phyloP scores from a whole-genome alignment of 2,888 invertebrate species.

The Galeopsomyia nigrocyanea region DNA sequence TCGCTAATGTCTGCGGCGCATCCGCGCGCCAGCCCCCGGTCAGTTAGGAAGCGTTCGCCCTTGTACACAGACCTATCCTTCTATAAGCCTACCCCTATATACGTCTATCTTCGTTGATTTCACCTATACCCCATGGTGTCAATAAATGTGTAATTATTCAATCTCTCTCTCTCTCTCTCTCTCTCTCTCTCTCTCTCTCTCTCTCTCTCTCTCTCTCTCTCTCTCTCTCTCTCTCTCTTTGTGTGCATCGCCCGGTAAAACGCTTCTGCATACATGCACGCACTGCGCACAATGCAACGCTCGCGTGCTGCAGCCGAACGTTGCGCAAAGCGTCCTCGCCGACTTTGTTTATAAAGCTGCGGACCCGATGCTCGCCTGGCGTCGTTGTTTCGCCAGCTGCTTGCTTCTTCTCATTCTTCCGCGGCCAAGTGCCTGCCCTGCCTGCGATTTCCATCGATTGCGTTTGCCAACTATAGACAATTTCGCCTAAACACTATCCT shows the following conservation, averaged over 20 bases:
- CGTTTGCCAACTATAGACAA: constrained; percentile 5
- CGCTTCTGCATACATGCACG: constrained; percentile 52
- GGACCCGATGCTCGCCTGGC: not conserved
- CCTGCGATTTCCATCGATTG: too few species aligned
- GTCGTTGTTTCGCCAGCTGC: not conserved
- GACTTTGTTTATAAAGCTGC: not conserved
- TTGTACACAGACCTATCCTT: too few species aligned
- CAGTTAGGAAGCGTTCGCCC: too few species aligned
- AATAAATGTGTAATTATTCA: too few species aligned
- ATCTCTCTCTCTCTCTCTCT: too few species aligned
- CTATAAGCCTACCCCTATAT: too few species aligned
- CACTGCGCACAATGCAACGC: constrained; percentile 57
- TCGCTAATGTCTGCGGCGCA: too few species aligned
- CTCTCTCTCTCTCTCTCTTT: constrained; percentile 52
- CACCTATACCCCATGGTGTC: too few species aligned
- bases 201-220: constrained; percentile 37
- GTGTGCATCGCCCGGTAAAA: constrained; percentile 63
- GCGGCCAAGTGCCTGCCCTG: too few species aligned
- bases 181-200: too few species aligned
- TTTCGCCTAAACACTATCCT: not conserved
- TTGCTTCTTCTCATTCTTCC: not conserved
- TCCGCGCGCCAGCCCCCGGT: too few species aligned
- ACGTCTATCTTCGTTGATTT: too few species aligned
- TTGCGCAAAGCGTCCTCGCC: constrained; percentile 49
- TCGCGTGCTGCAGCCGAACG: constrained; percentile 45